Percentiles rank a stretch among this genome's conserved stretches.
phyloP scores from a whole-genome alignment of 2,888 invertebrate species.

The Hemistola chrysoprasaria region DNA sequence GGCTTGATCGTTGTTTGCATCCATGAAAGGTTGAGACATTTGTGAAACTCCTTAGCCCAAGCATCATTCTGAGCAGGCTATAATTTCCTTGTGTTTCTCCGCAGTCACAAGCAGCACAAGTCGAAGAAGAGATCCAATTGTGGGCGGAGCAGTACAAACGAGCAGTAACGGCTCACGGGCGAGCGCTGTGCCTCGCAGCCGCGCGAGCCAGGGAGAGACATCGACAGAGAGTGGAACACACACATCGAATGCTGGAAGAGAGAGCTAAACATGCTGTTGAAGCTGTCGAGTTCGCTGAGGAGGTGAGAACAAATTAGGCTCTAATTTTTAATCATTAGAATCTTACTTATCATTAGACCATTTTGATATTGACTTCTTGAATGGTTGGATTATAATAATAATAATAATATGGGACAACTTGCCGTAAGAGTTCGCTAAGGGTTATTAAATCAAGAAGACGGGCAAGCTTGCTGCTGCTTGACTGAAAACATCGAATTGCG shows the following conservation, averaged over 20 bases:
- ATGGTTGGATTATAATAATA: too few relatives aligned
- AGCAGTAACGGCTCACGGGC: constrained; percentile 83
- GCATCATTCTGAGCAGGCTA: too few relatives aligned
- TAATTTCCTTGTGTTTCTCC: neutral
- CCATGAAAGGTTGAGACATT: too few relatives aligned
- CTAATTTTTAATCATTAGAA: too few relatives aligned
- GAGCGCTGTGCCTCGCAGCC: constrained; percentile 77
- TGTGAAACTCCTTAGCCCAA: too few relatives aligned
- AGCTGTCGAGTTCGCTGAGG: constrained; percentile 85
- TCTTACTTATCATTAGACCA: too few relatives aligned
- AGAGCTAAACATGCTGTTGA: constrained; percentile 80
- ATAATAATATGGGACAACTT: too few relatives aligned
- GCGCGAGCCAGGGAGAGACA: constrained; percentile 75
- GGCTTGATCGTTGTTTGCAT: too few relatives aligned
- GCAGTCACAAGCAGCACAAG: constrained; percentile 65
- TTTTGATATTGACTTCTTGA: too few relatives aligned
- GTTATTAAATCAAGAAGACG: too few relatives aligned
- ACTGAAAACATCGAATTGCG: too few relatives aligned
- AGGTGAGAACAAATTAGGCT: constrained; percentile 48
- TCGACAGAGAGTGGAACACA: constrained; percentile 63
- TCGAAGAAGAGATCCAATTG: constrained; percentile 84
- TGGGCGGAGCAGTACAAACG: constrained; percentile 85
- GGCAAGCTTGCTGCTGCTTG: too few relatives aligned
- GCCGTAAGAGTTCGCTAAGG: neutral
- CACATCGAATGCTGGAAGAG: constrained; percentile 70